Evolutionary conservation across 2,888 invertebrate species (phyloP), one percentile per base, ranked within the genome.

Genomic region (Alloplasta piceator): DNA sequence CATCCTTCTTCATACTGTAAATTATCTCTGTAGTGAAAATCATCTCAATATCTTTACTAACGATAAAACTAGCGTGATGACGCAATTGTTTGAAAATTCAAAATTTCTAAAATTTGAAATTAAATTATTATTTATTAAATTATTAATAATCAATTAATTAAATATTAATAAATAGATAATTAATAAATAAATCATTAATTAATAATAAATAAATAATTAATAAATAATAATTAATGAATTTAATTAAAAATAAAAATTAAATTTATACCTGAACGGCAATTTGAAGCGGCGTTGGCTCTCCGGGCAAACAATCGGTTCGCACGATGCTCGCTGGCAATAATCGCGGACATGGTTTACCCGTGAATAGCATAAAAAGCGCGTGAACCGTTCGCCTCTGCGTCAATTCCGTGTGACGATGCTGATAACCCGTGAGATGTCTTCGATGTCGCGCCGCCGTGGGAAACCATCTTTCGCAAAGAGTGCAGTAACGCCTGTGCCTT

Each of bases 381-480:
- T 92, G 92, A 71, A 92, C 92, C 6, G 92, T 92, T 84, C 92
- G 89, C 68, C 92, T 90, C 78, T 92, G 92, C 0, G 89, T 89
- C 16, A 91, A 84, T 83, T 92, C 92, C 50, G 91, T 90, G 55
- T 91, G 91, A 70, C 90, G 89, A 80, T 92, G 92, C 83, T 92
- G 91, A 76, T 91, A 92, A 10, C 92, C 92, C 10, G 88, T 86
- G 58, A 92, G 86, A 82, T 92, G 92, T 12, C 88, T 86, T 52
- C 89, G 87, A 75, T 91, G 91, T 63, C 91, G 85, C 4, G 89
- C 85, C 0, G 90, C 89, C 12, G 92, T 90, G 46, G 92, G 90
- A 60, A 92, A 92, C 90, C 92, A 92, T 67, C 90, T 88, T 78
- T 92, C 92, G 74, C 92, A 92, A 26, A 92, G 87, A 46, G 89